Evolutionary conservation across 2,797 vertebrate species (phyloP).

Genomic region (Tamandua tetradactyla): DNA sequence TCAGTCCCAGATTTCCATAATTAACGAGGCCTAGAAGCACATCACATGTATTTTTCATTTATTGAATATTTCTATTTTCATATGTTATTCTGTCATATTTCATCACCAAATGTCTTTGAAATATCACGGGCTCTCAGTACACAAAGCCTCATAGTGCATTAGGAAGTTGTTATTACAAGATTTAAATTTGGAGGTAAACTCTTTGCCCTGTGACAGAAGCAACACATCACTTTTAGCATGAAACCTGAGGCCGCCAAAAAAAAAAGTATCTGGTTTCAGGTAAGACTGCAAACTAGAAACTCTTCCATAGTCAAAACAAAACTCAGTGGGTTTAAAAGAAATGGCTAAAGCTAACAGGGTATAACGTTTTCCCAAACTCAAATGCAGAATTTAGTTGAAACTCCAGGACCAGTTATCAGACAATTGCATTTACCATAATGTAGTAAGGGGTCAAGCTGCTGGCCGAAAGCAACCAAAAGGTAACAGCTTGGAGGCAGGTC

Average conservation of each 20-base stretch:
- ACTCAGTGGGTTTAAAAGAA: neutral
- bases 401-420: neutral
- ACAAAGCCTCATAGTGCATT: neutral
- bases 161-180: neutral
- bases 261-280: neutral
- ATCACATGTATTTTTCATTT: neutral
- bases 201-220: neutral
- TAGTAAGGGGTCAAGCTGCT: neutral
- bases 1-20: neutral
- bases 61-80: neutral
- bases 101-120: neutral
- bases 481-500: neutral
- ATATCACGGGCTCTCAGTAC: neutral
- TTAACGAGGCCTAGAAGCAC: neutral
- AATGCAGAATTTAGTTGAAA: neutral
- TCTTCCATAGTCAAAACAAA: constrained; percentile 38
- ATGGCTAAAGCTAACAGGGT: neutral
- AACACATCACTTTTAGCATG: neutral
- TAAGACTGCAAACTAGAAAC: neutral
- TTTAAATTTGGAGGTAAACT: constrained; percentile 29
- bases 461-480: neutral
- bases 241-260: neutral
- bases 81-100: neutral
- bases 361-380: neutral
- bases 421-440: neutral